Percentiles rank a stretch among this genome's conserved stretches.
These are phyloP conservation scores for Encarsia formosa DNA, from an alignment of 2,888 invertebrate genomes.

Conservation along the genomic window DNA sequence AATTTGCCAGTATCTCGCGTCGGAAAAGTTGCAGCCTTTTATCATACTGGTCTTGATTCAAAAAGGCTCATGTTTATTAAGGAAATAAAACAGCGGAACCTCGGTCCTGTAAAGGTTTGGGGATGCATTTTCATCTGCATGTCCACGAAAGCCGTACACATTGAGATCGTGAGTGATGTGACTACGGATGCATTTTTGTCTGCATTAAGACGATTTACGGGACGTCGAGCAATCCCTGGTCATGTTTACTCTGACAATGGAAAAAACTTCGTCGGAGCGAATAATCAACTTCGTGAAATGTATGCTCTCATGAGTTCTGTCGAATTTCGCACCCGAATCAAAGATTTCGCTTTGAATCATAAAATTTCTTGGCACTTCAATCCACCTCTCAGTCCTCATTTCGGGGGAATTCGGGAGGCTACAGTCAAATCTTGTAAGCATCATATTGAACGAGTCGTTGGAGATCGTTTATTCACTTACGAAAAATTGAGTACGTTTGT, in stretches of 20 bases:
- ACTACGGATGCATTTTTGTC: conserved; percentile 30
- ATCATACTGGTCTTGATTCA: conserved; percentile 34
- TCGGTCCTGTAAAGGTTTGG: conserved; percentile 21
- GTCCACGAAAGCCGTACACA: conserved; percentile 37
- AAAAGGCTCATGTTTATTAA: conserved; percentile 33
- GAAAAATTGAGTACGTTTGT: conserved; percentile 29
- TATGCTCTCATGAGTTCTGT: not conserved
- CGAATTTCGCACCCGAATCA: not conserved
- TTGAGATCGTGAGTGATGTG: conserved; percentile 37
- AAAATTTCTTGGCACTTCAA: conserved; percentile 32
- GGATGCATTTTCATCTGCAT: conserved; percentile 36
- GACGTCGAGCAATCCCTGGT: conserved; percentile 25
- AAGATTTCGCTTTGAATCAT: not conserved
- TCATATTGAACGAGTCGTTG: conserved; percentile 29
- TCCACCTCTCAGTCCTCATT: conserved; percentile 29
- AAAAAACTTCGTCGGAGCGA: conserved; percentile 26
- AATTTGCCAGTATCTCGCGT: conserved; percentile 32
- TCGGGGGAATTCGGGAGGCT: conserved; percentile 32
- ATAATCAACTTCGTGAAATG: conserved; percentile 7
- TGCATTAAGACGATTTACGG: conserved; percentile 25
- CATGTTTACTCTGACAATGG: conserved; percentile 34
- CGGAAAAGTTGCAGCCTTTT: conserved; percentile 21
- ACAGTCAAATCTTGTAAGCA: conserved; percentile 31
- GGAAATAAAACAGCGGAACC: conserved; percentile 26
- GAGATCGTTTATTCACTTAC: conserved; percentile 25